Percentiles rank a stretch among this genome's conserved stretches.
Conservation (phyloP, 2,888 invertebrate species). For the Nomada hirtipes region DNA sequence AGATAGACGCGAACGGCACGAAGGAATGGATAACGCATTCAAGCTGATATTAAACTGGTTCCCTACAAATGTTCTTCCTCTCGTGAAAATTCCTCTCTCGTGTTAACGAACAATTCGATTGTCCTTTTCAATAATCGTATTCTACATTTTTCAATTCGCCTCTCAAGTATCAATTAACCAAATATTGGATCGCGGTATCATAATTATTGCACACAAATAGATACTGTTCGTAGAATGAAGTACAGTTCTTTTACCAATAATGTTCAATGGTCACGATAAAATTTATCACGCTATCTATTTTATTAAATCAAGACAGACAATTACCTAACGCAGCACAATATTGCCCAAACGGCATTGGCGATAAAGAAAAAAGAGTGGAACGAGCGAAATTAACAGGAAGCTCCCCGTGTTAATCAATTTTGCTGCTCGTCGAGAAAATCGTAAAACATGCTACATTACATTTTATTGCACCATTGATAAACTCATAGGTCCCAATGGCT, state of each 20-base stretch:
- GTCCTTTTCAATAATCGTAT: too few species aligned
- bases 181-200: too few species aligned
- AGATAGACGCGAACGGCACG: too few species aligned
- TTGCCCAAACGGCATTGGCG: conserved; percentile 20
- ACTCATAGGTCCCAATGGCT: conserved; percentile 1
- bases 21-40: too few species aligned
- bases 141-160: too few species aligned
- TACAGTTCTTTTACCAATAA: not conserved
- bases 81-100: too few species aligned
- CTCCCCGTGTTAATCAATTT: conserved; percentile 27
- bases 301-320: not conserved
- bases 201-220: too few species aligned
- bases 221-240: too few species aligned
- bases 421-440: not conserved
- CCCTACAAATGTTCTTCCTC: too few species aligned
- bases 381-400: not conserved
- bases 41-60: too few species aligned
- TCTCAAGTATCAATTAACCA: too few species aligned
- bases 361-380: conserved; percentile 24
- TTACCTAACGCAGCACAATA: conserved; percentile 10
- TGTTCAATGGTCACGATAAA: not conserved
- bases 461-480: conserved; percentile 45
- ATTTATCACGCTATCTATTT: conserved; percentile 11
- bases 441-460: conserved; percentile 15
- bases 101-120: too few species aligned